Conservation (phyloP, 1,140 invertebrate genomes). For the Cardiocondyla obscurior region DNA sequence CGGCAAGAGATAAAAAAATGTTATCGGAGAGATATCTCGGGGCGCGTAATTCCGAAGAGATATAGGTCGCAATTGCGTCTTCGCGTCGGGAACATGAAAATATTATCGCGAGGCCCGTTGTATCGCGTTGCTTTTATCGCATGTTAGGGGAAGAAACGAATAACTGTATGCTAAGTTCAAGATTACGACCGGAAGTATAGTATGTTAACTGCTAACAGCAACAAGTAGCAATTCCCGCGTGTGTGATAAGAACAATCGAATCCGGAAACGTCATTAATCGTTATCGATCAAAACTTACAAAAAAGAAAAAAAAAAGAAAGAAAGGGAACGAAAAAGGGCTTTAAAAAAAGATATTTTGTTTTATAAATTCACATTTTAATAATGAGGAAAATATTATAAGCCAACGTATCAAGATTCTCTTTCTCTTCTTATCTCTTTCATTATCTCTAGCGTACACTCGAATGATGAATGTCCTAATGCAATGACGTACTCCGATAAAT, state of each 20-base stretch:
- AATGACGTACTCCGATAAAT: not conserved
- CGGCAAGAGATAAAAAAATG: not conserved
- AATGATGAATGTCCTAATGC: not conserved
- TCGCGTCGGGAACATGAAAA: not conserved
- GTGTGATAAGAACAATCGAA: conserved; percentile 18
- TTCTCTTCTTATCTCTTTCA: not conserved
- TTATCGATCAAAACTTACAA: not conserved
- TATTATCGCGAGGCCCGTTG: not conserved
- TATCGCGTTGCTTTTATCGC: conserved; percentile 24
- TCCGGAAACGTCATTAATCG: not conserved
- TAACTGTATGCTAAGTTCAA: conserved; percentile 2
- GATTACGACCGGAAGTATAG: conserved; percentile 13
- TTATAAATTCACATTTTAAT: not conserved
- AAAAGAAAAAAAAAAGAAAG: no score
- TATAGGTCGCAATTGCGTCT: not conserved
- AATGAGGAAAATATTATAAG: not conserved
- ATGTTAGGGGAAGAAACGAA: not conserved
- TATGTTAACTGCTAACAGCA: conserved; percentile 19
- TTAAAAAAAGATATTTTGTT: not conserved
- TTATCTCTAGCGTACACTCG: not conserved
- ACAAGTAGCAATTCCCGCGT: not conserved
- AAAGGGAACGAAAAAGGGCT: no score
- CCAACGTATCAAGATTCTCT: not conserved
- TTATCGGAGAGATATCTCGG: not conserved
- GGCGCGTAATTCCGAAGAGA: not conserved